These are phyloP conservation scores for Mesorhabditis spiculigera DNA, from an alignment of 2,888 invertebrate species.

Conservation along the genomic window DNA sequence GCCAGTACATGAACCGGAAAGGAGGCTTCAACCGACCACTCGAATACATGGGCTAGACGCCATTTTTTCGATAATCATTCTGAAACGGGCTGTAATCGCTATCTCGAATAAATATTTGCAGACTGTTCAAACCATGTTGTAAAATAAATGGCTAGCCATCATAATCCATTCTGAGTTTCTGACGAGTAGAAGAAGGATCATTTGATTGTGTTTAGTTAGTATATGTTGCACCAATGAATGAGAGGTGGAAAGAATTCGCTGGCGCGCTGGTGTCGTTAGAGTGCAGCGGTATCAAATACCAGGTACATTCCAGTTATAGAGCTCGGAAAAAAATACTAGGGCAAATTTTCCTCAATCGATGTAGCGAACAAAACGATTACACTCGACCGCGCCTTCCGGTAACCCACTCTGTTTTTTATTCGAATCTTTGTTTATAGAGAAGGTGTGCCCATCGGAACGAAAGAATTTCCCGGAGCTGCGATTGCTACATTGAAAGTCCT, in stretches of 20 bases:
- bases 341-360: slow-evolving; percentile 27
- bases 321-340: slow-evolving; percentile 10
- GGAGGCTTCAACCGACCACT: slow-evolving; percentile 97
- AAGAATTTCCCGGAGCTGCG: not conserved
- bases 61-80: not conserved
- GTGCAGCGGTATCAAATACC: slow-evolving; percentile 20
- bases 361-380: not conserved
- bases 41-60: slow-evolving; percentile 64
- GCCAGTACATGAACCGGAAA: slow-evolving; percentile 98
- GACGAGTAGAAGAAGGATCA: no score
- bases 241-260: not conserved
- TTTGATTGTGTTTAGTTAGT: no score
- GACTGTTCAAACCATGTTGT: no score
- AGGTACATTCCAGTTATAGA: slow-evolving; percentile 8
- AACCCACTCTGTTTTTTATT: not conserved
- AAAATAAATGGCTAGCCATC: no score
- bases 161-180: no score
- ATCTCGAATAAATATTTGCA: no score
- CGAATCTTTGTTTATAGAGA: slow-evolving; percentile 7
- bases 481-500: slow-evolving; percentile 12
- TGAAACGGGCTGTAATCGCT: no score
- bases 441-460: slow-evolving; percentile 11
- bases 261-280: slow-evolving; percentile 31
- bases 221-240: no score
- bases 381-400: slow-evolving; percentile 7